phyloP scores from a whole-genome alignment of 1,140 invertebrate genomes.

The Euura saliciscinereae region DNA sequence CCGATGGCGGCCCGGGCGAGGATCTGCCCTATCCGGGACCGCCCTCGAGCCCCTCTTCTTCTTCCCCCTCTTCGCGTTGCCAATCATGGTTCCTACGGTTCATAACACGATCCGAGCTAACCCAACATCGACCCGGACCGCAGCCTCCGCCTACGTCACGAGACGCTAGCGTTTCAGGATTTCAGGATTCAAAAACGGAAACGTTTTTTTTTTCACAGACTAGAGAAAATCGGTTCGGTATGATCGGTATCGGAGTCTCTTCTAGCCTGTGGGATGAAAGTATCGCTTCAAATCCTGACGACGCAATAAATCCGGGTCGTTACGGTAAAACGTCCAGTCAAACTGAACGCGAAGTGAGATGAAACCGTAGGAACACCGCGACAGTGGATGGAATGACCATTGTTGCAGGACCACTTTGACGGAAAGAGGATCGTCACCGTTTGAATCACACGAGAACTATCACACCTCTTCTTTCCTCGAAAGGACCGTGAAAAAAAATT shows the following conservation, averaged over 20 bases:
- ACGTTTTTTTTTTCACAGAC: no score
- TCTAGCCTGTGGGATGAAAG: background rate
- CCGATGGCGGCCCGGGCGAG: constrained; percentile 10
- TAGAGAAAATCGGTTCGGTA: no score
- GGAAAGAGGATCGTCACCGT: background rate
- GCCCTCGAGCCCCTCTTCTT: background rate
- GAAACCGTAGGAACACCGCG: background rate
- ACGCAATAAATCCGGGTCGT: background rate
- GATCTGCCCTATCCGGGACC: background rate
- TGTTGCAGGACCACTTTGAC: background rate
- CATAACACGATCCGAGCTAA: constrained; percentile 27
- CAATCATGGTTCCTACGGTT: constrained; percentile 5
- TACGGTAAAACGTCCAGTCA: background rate
- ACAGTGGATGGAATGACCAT: background rate
- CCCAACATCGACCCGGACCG: constrained; percentile 40
- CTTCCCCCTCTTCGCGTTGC: background rate
- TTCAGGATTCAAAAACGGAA: no score
- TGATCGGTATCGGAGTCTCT: no score
- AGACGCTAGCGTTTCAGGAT: no score
- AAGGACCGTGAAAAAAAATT: no score
- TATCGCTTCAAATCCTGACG: background rate
- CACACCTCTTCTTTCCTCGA: background rate
- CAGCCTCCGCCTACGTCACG: constrained; percentile 35
- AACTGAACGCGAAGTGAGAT: background rate
- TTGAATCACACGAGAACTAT: background rate